These are phyloP conservation scores for Eira barbara DNA, from an alignment of 2,113 vertebrate species.

Conservation along the genomic window DNA sequence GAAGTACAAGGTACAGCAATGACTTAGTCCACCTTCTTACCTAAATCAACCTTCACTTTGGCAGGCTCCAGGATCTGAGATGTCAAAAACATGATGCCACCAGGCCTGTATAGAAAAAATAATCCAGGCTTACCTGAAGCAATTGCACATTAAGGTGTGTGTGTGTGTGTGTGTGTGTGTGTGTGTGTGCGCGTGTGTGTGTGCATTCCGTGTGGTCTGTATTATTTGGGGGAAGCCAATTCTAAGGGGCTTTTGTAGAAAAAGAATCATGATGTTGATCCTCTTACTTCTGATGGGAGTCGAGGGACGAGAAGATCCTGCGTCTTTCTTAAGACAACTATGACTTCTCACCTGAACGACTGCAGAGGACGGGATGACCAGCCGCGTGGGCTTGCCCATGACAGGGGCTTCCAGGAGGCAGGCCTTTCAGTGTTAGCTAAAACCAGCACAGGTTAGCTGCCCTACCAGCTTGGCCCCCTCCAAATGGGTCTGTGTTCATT, in stretches of 20 bases:
- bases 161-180: accelerated
- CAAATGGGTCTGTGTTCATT: not conserved
- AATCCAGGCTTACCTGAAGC: not conserved
- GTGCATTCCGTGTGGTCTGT: not conserved
- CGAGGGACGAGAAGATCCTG: not conserved
- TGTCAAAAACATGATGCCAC: not conserved
- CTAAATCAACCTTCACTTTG: not conserved
- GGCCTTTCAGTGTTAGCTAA: not conserved
- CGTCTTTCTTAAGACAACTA: not conserved
- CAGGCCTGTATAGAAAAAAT: not conserved
- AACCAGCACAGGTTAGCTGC: not conserved
- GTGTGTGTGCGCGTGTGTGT: accelerated
- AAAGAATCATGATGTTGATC: not conserved
- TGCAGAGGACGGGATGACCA: accelerated
- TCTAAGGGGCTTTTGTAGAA: not conserved
- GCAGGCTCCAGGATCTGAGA: not conserved
- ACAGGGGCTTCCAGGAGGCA: not conserved
- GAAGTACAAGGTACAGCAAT: not conserved
- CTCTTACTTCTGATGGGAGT: not conserved
- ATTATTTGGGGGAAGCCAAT: not conserved
- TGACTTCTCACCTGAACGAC: not conserved
- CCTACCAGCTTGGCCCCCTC: not conserved
- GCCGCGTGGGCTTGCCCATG: accelerated
- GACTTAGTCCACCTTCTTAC: not conserved
- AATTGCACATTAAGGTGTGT: not conserved